Evolutionary conservation across 2,888 invertebrate genomes (phyloP).

Genomic region (Mongoloraphidia duomilia): DNA sequence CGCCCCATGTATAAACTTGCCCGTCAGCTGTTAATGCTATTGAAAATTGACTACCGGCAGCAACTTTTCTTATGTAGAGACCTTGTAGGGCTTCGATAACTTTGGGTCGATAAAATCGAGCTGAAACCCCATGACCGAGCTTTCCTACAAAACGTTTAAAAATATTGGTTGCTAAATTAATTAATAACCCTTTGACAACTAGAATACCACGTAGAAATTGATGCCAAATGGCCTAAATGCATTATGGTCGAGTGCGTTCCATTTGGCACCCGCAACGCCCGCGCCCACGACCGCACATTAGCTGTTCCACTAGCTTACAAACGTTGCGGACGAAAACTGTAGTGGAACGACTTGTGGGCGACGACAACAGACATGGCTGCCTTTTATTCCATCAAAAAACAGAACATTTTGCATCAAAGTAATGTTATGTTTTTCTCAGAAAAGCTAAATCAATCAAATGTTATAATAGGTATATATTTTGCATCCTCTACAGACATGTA

Average conservation of each 20-base stretch:
- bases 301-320: no score
- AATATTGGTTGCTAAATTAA: neutral
- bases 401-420: no score
- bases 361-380: no score
- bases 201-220: neutral
- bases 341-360: no score
- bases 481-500: no score
- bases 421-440: no score
- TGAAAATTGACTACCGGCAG: constrained; percentile 37
- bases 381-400: no score
- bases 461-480: no score
- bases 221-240: neutral
- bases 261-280: no score
- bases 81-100: constrained; percentile 42
- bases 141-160: neutral
- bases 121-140: constrained; percentile 29
- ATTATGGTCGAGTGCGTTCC: neutral
- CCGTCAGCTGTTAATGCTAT: constrained; percentile 37
- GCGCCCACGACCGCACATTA: no score
- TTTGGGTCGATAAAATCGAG: constrained; percentile 38
- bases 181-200: neutral
- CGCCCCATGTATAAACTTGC: constrained; percentile 47
- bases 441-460: no score
- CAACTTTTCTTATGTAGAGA: constrained; percentile 38
- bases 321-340: no score